Base-by-base conservation (phyloP, 2,113 vertebrate genomes). In the Motacilla alba region DNA sequence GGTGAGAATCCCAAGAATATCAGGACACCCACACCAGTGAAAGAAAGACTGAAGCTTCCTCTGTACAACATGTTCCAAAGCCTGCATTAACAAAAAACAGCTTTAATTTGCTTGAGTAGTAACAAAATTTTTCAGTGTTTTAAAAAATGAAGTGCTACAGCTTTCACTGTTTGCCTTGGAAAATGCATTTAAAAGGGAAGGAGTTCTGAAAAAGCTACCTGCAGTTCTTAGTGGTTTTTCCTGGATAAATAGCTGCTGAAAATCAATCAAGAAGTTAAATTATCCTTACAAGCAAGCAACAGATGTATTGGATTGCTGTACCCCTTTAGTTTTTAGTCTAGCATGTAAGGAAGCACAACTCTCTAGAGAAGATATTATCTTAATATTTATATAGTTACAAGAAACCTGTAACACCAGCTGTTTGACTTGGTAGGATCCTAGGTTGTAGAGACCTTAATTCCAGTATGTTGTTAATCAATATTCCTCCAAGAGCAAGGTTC, bases 1-100 rank as follows among this genome's bases (percentile, higher is more conserved):
- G 98, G 98, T 96, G 96, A 98, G 97, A 97, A 98, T 96, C 97
- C 96, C 92, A 95, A 96, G 97, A 98, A 98, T 98, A 98, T 96
- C 98, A 97, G 93, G 90, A 97, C 96, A 96, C 97, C 97, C 94
- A 98, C 97, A 95, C 90, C 89, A 93, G 94, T 66, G 84, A 96
- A 95, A 93, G 90, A 92, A 96, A 43, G 94, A 95, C 93, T 94
- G 35, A 21, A 91, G 63, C 79, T 97, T 98, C 96, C 96, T 97
- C 93, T 97, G 95, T 96, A 94, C 92, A 95, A 55, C 47, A n/a
- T 96, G 95, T 98, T 98, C 97, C 85, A 95, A 87, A 95, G 93
- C 47, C 83, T 96, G 89, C 92, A 94, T 97, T 97, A 96, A 97
- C 93, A 87, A 97, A 83, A 97, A 96, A 35, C 89, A 86, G 55